phyloP scores from a whole-genome alignment of 2,888 invertebrate genomes.

The Tinea trinotella region DNA sequence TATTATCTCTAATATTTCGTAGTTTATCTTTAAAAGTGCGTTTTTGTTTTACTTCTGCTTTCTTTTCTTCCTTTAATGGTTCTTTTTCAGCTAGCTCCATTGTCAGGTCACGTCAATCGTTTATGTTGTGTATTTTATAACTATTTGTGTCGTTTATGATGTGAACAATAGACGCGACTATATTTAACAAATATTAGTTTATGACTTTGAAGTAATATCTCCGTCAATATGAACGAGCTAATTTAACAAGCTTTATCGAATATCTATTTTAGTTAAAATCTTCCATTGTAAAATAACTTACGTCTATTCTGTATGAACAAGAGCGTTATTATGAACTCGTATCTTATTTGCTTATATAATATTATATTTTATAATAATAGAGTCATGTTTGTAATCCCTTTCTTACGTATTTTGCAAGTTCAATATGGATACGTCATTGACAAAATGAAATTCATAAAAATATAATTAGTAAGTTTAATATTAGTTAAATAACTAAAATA shows the following conservation, averaged over 20 bases:
- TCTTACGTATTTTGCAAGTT: not conserved
- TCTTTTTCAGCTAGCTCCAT: constrained; percentile 44
- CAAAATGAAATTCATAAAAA: no score
- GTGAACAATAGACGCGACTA: not conserved
- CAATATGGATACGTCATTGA: no score
- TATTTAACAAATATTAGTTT: constrained; percentile 1
- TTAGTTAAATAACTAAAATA: no score
- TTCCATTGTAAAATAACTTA: not conserved
- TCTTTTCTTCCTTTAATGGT: constrained; percentile 36
- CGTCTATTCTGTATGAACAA: not conserved
- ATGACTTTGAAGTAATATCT: constrained; percentile 1
- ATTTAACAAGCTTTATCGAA: constrained; percentile 4
- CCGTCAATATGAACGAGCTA: constrained; percentile 6
- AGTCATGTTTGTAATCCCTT: not conserved
- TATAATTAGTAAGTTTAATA: no score
- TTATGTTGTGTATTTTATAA: not conserved
- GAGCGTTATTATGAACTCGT: not conserved
- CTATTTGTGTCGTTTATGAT: not conserved
- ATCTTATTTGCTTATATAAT: not conserved
- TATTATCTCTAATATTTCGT: constrained; percentile 62
- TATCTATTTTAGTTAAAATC: not conserved
- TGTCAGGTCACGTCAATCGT: constrained; percentile 16
- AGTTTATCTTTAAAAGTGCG: constrained; percentile 55
- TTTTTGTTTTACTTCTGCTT: constrained; percentile 33
- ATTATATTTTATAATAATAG: no score